Evolutionary conservation across 30 jellyfish, hydroid and myxozoan genomes (phyloP).

Genomic region (Clytia hemisphaerica): DNA sequence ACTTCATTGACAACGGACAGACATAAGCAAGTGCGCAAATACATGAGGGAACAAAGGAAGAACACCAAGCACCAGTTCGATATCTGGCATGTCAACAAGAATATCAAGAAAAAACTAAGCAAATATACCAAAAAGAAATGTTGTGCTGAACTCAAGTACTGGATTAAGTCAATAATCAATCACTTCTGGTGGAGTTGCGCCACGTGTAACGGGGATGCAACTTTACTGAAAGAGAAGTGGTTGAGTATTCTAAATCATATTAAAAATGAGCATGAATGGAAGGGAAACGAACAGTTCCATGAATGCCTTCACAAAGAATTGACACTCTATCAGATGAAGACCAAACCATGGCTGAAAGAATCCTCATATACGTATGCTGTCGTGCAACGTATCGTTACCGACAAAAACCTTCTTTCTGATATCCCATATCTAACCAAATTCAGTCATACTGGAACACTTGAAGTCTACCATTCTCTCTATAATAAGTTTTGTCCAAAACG

Average conservation of each 20-base stretch:
- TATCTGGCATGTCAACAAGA: slow-evolving; percentile 40
- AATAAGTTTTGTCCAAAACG: slow-evolving; percentile 21
- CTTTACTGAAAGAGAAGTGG: slow-evolving; percentile 30
- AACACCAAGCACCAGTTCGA: slow-evolving; percentile 43
- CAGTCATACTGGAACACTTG: slow-evolving; percentile 26
- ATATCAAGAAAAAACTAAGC: slow-evolving; percentile 14
- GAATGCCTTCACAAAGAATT: too few relatives aligned
- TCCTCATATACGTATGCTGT: slow-evolving; percentile 5
- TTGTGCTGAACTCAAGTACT: neutral
- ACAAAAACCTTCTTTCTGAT: slow-evolving; percentile 9
- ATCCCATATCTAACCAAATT: slow-evolving; percentile 9
- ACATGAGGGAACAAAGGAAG: slow-evolving; percentile 17
- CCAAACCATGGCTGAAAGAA: slow-evolving; percentile 24
- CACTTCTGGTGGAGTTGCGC: slow-evolving; percentile 58
- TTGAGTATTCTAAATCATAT: neutral
- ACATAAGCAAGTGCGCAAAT: slow-evolving; percentile 25
- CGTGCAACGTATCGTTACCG: slow-evolving; percentile 4
- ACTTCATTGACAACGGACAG: slow-evolving; percentile 40
- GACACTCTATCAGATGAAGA: too few relatives aligned
- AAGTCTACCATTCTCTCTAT: slow-evolving; percentile 28
- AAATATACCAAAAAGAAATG: neutral
- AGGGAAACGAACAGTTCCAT: too few relatives aligned
- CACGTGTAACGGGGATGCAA: slow-evolving; percentile 21
- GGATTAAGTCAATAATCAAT: slow-evolving; percentile 22
- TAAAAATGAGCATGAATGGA: too few relatives aligned